phyloP scores from a whole-genome alignment of 2,113 vertebrate genomes.

The Rhabdornis inornatus region DNA sequence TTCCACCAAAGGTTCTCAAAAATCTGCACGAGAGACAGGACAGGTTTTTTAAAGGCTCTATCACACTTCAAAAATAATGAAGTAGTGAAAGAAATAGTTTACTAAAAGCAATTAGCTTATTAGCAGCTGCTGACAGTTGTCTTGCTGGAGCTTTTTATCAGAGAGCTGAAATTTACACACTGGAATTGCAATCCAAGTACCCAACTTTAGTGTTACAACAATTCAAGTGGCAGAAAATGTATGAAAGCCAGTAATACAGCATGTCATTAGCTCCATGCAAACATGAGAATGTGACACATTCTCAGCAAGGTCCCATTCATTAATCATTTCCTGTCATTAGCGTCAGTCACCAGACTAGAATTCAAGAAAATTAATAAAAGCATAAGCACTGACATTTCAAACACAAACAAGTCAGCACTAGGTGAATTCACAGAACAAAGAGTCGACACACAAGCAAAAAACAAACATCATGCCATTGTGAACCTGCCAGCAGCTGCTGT shows the following conservation, averaged over 20 bases:
- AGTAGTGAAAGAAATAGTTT: not conserved
- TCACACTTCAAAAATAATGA: not conserved
- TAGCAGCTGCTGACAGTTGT: not conserved
- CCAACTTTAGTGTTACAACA: not conserved
- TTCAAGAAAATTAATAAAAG: conserved; percentile 2
- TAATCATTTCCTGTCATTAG: conserved; percentile 42
- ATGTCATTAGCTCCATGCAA: not conserved
- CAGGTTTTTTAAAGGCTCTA: not conserved
- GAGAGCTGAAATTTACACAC: not conserved
- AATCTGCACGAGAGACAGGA: not conserved
- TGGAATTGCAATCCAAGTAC: not conserved
- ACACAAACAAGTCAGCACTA: not conserved
- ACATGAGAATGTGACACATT: not conserved
- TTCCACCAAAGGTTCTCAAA: not conserved
- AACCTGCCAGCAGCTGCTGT: not conserved
- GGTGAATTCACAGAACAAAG: not conserved
- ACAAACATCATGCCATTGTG: not conserved
- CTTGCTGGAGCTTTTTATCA: not conserved
- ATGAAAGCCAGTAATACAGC: not conserved
- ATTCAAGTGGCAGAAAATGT: not conserved
- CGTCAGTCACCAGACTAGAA: not conserved
- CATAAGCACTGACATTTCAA: not conserved
- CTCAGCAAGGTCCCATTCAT: not conserved
- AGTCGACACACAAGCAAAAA: not conserved
- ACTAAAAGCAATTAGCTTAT: not conserved